Base-by-base conservation (phyloP, 2,113 vertebrate species). In the Tretioscincus oriximinensis region DNA sequence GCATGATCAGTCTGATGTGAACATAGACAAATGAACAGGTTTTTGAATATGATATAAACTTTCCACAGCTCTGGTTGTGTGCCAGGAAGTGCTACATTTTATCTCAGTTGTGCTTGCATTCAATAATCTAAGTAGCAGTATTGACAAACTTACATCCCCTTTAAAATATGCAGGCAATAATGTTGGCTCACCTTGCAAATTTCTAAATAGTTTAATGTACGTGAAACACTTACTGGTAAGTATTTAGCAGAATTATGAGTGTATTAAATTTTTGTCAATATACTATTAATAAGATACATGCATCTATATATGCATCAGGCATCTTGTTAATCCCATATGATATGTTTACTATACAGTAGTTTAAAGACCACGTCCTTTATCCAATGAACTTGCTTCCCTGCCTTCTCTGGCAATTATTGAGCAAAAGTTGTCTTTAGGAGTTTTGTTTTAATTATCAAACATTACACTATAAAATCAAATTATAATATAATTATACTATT, bases 401-500 rank as follows among this genome's bases (percentile, higher is more conserved):
- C 54, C 6, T 71, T 16, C 24, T 63, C 41, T 21, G 7, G 66
- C 24, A 45, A 61, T 60, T 20, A 41, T 26, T 45, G 54, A 54
- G 65, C 1, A 63, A 41, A 22, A 67, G 22, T 18, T 61, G 14
- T 78, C 47, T 89, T 75, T 51, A 2, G 28, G 29, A 71, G 9
- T 64, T 35, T 73, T 20, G 71, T 45, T 60, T 77, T 78, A 6
- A 79, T 31, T 68, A 73, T 70, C 6, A 31, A 41, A 24, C 28
- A 78, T 83, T 81, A 47, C 81, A 64, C 63, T 71, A 6, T 9
- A 41, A n/a, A 21, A 54, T 1, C 20, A 8, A 24, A 21, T 60
- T 68, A 64, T 68, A 31, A 74, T 41, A 49, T 61, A 49, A 81
- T 81, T 78, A 78, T 29, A 6, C 20, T 65, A 35, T 80, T n/a